phyloP scores from a whole-genome alignment of 2,888 invertebrate genomes.

The Auanema freiburgensis region DNA sequence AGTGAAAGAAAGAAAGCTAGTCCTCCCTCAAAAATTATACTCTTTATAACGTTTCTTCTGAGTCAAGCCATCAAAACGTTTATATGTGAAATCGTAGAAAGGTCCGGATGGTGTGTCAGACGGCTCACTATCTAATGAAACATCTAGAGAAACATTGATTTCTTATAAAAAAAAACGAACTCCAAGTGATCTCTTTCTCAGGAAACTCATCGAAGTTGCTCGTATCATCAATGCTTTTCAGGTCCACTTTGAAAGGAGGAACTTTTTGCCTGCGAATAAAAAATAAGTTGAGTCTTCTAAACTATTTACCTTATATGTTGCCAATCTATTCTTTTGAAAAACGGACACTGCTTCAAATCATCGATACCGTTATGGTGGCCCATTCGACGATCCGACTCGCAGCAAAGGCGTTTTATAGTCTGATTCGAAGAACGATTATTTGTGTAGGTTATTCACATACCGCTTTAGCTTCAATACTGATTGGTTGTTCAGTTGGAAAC shows the following conservation, averaged over 20 bases:
- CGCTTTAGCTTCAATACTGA: slow-evolving; percentile 85
- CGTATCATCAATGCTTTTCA: slow-evolving; percentile 97
- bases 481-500: slow-evolving; percentile 98
- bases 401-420: slow-evolving; percentile 76
- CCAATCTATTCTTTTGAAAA: slow-evolving; percentile 96
- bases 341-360: slow-evolving; percentile 85
- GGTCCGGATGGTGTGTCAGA: slow-evolving; percentile 40
- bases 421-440: slow-evolving; percentile 14
- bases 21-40: neutral
- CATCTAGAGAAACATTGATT: neutral
- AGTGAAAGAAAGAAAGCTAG: too few species aligned
- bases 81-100: slow-evolving; percentile 99
- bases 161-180: slow-evolving; percentile 74
- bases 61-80: slow-evolving; percentile 94
- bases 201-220: slow-evolving; percentile 99
- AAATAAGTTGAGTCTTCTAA: too few species aligned
- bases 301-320: slow-evolving; percentile 81
- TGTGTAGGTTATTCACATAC: slow-evolving; percentile 30
- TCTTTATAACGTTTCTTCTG: slow-evolving; percentile 44
- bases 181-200: slow-evolving; percentile 95
- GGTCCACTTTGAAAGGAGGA: slow-evolving; percentile 94
- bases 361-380: slow-evolving; percentile 85
- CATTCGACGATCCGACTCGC: slow-evolving; percentile 88
- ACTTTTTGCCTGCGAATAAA: slow-evolving; percentile 78
- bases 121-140: slow-evolving; percentile 19